Base-by-base conservation (phyloP, 2,888 invertebrate species). In the Pseudococcus viburni region DNA sequence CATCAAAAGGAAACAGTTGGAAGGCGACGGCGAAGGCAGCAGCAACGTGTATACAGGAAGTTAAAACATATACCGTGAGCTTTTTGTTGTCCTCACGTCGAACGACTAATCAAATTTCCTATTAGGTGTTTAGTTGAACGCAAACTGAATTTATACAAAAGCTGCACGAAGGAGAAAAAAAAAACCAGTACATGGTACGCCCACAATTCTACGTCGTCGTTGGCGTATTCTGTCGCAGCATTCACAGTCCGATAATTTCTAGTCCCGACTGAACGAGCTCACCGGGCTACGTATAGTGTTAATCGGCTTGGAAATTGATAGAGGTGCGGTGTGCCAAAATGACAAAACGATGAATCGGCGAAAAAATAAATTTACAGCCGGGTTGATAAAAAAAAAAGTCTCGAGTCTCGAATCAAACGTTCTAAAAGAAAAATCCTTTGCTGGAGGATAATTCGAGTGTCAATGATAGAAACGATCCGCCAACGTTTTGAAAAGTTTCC, bases 81-180 rank as follows among this genome's bases (percentile, higher is more conserved):
- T 77, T 39, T 77, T 77, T 77, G 39, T 77, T 26, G 68, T 26
- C 22, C 68, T 68, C 68, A 68, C 77, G 42, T 42, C 77, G 39
- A 77, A 77, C 77, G 77, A 77, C 77, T 77, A 77, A 77, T 77
- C 77, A 77, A 77, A 77, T 77, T 77, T 77, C 77, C 77, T 77
- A 77, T 77, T 77, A 77, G 77, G 42, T 42, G 77, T 77, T 77
- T n/a, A 77, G 42, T 26, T 39, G 42, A 39, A 77, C 77, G 77
- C 77, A 5, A 77, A 77, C 39, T 77, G 77, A 77, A 77, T 77
- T 77, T 77, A 77, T 77, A 77, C 77, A 77, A 77, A 39, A 68
- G 68, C 68, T 26, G 68, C 68, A 68, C 39, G 42, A 77, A 26
- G 7, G 9, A 77, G 26, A 26, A 68, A 26, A 77, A 17, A 77